A percentile compares a stretch with the other conserved stretches of the same genome.
Evolutionary conservation across 2,888 invertebrate genomes (phyloP).

Genomic region (Margaritifera margaritifera): DNA sequence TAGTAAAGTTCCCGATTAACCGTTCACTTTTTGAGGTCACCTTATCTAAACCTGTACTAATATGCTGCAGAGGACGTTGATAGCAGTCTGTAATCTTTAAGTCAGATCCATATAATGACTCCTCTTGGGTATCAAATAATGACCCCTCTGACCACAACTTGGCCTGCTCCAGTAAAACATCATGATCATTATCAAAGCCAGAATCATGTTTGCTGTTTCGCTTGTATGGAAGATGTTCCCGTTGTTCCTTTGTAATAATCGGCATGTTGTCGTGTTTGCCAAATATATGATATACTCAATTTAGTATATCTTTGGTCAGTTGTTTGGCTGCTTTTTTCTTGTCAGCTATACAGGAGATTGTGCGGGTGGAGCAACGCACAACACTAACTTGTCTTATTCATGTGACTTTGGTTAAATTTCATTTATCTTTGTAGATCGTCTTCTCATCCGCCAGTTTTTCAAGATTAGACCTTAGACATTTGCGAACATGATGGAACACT

Average conservation of each 20-base stretch:
- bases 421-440: constrained; percentile 11
- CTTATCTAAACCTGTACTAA: constrained; percentile 7
- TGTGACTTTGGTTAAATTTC: constrained; percentile 11
- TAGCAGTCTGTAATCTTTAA: not conserved
- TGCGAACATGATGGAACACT: constrained; percentile 24
- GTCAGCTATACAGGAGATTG: constrained; percentile 3
- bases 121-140: constrained; percentile 14
- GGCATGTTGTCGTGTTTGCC: constrained; percentile 19
- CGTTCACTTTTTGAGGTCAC: constrained; percentile 19
- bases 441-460: constrained; percentile 22
- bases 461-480: constrained; percentile 13
- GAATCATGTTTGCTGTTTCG: not conserved
- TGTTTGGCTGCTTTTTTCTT: not conserved
- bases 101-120: constrained; percentile 1
- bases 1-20: constrained; percentile 20
- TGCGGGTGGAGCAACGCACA: constrained; percentile 8
- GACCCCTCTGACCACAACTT: constrained; percentile 17
- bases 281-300: constrained; percentile 27
- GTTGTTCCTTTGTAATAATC: constrained; percentile 25
- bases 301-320: constrained; percentile 27
- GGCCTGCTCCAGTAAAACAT: constrained; percentile 5
- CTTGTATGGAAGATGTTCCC: not conserved
- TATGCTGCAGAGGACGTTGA: constrained; percentile 6
- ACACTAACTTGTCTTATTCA: constrained; percentile 3
- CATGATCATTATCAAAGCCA: constrained; percentile 1